phyloP scores from a whole-genome alignment of 2,797 vertebrate genomes.

The Poeciliopsis turneri region DNA sequence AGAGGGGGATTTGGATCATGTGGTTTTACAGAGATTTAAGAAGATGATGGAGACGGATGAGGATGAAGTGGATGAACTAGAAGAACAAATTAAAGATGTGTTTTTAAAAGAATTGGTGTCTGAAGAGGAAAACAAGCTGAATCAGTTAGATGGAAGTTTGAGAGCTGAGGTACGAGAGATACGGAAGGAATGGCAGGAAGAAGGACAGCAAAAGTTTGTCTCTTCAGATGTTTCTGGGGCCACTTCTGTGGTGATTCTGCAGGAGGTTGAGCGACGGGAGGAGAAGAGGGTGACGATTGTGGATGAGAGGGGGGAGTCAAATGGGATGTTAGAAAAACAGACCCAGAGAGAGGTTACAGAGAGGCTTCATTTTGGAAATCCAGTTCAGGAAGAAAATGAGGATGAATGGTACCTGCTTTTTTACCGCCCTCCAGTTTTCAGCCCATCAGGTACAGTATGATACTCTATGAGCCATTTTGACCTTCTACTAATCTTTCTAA shows the following conservation, averaged over 20 bases:
- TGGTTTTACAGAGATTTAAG: conserved; percentile 33
- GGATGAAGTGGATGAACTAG: conserved; percentile 65
- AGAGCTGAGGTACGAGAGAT: conserved; percentile 44
- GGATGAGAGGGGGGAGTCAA: conserved; percentile 27
- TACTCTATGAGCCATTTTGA: conserved; percentile 12
- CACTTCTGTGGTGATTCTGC: conserved; percentile 22
- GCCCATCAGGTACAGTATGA: conserved; percentile 71
- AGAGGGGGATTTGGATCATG: conserved; percentile 18
- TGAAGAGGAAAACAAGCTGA: conserved; percentile 48
- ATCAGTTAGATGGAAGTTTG: conserved; percentile 26
- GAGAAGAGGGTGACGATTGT: conserved; percentile 48
- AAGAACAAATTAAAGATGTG: conserved; percentile 71
- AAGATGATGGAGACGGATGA: conserved; percentile 14
- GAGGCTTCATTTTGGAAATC: conserved; percentile 11
- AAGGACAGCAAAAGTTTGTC: conserved; percentile 34
- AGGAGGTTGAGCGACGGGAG: conserved; percentile 32
- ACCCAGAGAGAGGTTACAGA: conserved; percentile 13
- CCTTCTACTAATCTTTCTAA: conserved; percentile 25
- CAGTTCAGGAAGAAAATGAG: conserved; percentile 23
- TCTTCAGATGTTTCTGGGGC: conserved; percentile 7
- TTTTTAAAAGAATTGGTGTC: conserved; percentile 71
- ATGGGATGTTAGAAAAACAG: conserved; percentile 12
- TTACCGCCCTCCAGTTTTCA: conserved; percentile 50
- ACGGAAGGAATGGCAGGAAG: conserved; percentile 50
- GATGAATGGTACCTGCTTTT: conserved; percentile 76